Evolutionary conservation across 2,888 invertebrate species (phyloP).

Genomic region (Acronicta alni): DNA sequence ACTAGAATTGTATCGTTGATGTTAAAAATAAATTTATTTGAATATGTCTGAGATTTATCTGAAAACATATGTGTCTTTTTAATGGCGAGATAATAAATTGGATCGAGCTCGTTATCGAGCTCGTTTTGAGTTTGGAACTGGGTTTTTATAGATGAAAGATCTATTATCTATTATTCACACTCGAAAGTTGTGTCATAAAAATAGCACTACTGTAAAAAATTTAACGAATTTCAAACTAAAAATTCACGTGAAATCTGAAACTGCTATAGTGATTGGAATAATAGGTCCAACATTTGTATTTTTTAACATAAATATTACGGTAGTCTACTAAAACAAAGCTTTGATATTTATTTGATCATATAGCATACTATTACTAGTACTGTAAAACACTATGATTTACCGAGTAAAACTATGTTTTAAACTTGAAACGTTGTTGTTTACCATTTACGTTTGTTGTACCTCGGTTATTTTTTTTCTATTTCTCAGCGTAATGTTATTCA

Average conservation of each 20-base stretch:
- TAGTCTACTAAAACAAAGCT: too few relatives aligned
- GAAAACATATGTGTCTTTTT: conserved; percentile 1
- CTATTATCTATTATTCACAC: not conserved
- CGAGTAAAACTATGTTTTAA: not conserved
- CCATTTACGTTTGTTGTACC: too few relatives aligned
- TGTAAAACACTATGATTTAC: too few relatives aligned
- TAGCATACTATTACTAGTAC: too few relatives aligned
- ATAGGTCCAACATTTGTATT: too few relatives aligned
- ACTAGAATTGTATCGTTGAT: conserved; percentile 7
- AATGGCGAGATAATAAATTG: conserved; percentile 1
- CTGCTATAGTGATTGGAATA: too few relatives aligned
- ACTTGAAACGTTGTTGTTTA: conserved; percentile 12
- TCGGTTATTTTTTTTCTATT: conserved; percentile 40
- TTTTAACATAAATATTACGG: too few relatives aligned
- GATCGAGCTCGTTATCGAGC: conserved; percentile 10
- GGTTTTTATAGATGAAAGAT: not conserved
- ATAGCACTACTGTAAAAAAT: too few relatives aligned
- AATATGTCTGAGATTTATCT: conserved; percentile 3
- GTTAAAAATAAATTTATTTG: conserved; percentile 7
- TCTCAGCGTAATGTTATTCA: conserved; percentile 35
- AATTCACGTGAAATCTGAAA: too few relatives aligned
- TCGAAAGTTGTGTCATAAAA: not conserved
- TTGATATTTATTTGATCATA: too few relatives aligned
- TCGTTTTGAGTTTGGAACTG: not conserved
- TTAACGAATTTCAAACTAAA: too few relatives aligned